Percentiles rank a stretch among this genome's conserved stretches.
Evolutionary conservation across 2,797 vertebrate species (phyloP).

Genomic region (Rhinichthys osculus): DNA sequence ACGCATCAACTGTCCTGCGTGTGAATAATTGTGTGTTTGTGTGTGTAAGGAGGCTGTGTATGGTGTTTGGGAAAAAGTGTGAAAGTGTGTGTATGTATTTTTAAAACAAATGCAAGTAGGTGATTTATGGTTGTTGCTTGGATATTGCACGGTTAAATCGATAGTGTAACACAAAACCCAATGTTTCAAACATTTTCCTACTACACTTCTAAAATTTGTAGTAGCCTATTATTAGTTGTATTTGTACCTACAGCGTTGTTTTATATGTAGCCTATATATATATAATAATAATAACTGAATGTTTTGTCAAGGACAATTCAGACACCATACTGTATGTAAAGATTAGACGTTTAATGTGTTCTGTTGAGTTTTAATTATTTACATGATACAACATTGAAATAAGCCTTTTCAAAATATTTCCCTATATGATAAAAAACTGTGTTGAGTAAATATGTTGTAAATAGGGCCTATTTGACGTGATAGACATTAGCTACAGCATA

Average conservation of each 20-base stretch:
- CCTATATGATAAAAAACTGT: background rate
- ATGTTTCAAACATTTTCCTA: background rate
- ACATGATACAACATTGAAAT: no score
- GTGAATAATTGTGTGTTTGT: constrained; percentile 21
- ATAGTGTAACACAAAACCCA: background rate
- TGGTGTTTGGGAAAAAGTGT: background rate
- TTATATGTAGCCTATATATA: no score
- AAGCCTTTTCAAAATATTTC: background rate
- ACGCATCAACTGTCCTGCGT: constrained; percentile 11
- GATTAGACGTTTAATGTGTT: background rate
- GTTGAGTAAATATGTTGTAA: background rate
- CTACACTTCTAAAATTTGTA: background rate
- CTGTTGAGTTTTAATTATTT: background rate
- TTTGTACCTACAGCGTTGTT: background rate
- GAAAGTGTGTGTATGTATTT: background rate
- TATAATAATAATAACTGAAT: background rate
- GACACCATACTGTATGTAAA: background rate
- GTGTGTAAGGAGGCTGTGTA: constrained; percentile 4
- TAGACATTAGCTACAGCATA: background rate
- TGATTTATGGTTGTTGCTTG: constrained; percentile 3
- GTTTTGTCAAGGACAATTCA: background rate
- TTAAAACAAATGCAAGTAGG: constrained; percentile 3
- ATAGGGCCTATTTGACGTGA: background rate
- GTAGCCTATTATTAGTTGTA: background rate
- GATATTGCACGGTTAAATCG: background rate